phyloP scores from a whole-genome alignment of 2,888 invertebrate genomes.

The Oscheius sp. region DNA sequence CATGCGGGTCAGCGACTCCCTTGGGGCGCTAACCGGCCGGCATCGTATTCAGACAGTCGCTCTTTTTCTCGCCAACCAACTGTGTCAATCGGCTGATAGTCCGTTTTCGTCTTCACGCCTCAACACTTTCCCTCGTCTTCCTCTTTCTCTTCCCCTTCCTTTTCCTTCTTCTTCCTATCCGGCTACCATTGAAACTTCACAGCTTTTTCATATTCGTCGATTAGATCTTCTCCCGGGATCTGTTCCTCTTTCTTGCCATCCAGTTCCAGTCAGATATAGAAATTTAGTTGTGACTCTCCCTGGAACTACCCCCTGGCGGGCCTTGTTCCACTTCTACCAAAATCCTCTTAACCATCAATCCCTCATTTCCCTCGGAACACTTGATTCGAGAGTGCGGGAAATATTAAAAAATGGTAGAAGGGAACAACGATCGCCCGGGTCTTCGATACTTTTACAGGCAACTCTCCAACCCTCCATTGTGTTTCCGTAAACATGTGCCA shows the following conservation, averaged over 20 bases:
- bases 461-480: not conserved
- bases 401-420: too few relatives aligned
- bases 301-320: not conserved
- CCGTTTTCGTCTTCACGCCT: constrained; percentile 10
- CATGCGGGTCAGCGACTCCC: constrained; percentile 16
- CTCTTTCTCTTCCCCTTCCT: not conserved
- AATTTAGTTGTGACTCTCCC: too few relatives aligned
- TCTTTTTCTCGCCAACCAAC: constrained; percentile 20
- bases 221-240: not conserved
- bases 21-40: constrained; percentile 16
- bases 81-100: constrained; percentile 22
- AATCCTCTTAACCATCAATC: constrained; percentile 9
- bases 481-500: not conserved
- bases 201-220: constrained; percentile 19
- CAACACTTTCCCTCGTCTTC: constrained; percentile 10
- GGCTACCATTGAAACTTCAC: not conserved
- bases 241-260: not conserved
- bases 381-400: too few relatives aligned
- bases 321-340: constrained; percentile 22
- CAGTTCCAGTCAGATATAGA: too few relatives aligned
- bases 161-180: not conserved
- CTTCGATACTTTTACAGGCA: not conserved
- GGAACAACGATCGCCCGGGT: too few relatives aligned
- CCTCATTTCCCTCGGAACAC: not conserved
- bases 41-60: constrained; percentile 13